Evolutionary conservation across 2,888 invertebrate genomes (phyloP).

Genomic region (Drosophila nr. medialis): DNA sequence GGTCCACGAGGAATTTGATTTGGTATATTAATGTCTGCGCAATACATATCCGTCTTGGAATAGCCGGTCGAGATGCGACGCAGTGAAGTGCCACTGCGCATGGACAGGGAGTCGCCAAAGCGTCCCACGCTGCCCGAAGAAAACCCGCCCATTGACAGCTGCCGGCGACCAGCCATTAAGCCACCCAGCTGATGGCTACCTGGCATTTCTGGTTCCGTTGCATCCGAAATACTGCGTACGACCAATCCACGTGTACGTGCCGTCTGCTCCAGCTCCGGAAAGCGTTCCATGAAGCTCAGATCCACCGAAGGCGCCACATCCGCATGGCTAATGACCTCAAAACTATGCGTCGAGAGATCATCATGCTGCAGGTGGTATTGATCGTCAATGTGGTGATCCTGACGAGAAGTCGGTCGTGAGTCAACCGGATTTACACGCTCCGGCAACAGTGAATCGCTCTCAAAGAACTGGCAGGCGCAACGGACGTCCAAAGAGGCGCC

Average conservation of each 20-base stretch:
- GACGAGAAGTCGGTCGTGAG: constrained; percentile 88
- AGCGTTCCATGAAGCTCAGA: constrained; percentile 79
- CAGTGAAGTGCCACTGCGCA: constrained; percentile 82
- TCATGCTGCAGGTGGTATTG: constrained; percentile 67
- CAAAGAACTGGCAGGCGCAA: constrained; percentile 94
- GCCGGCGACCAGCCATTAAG: constrained; percentile 71
- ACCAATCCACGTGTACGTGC: constrained; percentile 81
- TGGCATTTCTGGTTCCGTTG: constrained; percentile 66
- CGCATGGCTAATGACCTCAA: constrained; percentile 70
- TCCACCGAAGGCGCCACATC: constrained; percentile 73
- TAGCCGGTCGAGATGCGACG: constrained; percentile 82
- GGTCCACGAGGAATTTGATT: constrained; percentile 20
- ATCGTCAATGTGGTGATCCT: constrained; percentile 84
- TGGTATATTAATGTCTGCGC: constrained; percentile 84
- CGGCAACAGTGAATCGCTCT: constrained; percentile 91
- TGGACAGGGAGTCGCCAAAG: constrained; percentile 80
- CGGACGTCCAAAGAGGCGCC: constrained; percentile 92
- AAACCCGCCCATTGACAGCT: constrained; percentile 80
- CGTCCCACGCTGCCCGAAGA: constrained; percentile 77
- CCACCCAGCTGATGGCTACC: constrained; percentile 33
- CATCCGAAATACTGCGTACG: constrained; percentile 83
- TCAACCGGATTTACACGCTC: constrained; percentile 89
- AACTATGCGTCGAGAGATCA: constrained; percentile 75
- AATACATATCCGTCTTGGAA: constrained; percentile 83
- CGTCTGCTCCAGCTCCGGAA: constrained; percentile 80